Conservation (phyloP, 2,113 vertebrate genomes). For the Poeciliopsis retropinna region DNA sequence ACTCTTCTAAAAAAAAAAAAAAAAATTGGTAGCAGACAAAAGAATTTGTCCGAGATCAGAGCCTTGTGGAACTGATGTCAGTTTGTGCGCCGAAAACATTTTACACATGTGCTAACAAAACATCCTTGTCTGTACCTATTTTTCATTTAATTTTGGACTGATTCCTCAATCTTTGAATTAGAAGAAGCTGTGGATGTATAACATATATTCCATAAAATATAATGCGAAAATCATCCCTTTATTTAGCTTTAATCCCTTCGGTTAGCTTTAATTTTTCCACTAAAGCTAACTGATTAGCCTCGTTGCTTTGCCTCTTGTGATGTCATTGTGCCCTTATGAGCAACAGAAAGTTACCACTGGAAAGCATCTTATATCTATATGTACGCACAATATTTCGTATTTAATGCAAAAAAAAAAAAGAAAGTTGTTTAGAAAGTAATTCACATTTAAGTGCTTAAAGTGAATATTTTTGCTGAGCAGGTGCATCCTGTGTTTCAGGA, state of each 20-base stretch:
- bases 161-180: not conserved
- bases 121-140: not conserved
- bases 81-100: not conserved
- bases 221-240: too few species aligned
- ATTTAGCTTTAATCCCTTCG: too few species aligned
- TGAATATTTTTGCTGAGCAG: not conserved
- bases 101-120: not conserved
- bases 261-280: too few species aligned
- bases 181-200: too few species aligned
- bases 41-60: not conserved
- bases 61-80: not conserved
- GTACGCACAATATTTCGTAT: not conserved
- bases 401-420: not conserved
- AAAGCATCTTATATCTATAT: not conserved
- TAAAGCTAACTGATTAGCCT: too few species aligned
- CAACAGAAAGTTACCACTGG: not conserved
- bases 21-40: not conserved
- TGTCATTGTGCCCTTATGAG: too few species aligned
- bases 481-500: not conserved
- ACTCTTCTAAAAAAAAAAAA: not conserved
- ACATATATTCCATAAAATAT: too few species aligned
- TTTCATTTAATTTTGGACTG: not conserved
- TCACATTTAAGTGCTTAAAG: not conserved
- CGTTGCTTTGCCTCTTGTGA: too few species aligned
- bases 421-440: not conserved